These are phyloP conservation scores for Dione vanillae DNA, from an alignment of 2,888 invertebrate genomes.

Conservation along the genomic window DNA sequence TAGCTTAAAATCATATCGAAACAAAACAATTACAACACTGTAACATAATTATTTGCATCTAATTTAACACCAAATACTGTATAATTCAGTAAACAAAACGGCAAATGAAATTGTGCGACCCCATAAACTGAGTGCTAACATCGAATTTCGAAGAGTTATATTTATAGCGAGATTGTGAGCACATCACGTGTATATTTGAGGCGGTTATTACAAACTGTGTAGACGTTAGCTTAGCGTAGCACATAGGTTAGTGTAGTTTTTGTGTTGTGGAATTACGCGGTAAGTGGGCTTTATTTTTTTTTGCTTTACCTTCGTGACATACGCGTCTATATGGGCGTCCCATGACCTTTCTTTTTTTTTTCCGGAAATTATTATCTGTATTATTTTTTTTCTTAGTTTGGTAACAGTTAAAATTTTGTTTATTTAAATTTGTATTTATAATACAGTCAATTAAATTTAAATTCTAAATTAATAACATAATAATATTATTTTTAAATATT, in stretches of 20 bases:
- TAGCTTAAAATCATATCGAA: too few species aligned
- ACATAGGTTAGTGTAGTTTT: slow-evolving; percentile 37
- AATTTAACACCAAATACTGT: neutral
- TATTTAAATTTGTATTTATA: too few species aligned
- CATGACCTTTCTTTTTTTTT: neutral
- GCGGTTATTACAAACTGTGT: slow-evolving; percentile 53
- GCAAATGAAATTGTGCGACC: slow-evolving; percentile 33
- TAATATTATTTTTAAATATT: too few species aligned
- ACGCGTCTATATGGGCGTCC: neutral
- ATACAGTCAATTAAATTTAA: too few species aligned
- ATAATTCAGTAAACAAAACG: neutral
- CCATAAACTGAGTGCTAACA: slow-evolving; percentile 47
- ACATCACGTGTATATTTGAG: slow-evolving; percentile 50
- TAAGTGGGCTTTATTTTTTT: slow-evolving; percentile 33
- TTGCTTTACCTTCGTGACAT: neutral
- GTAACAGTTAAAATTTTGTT: too few species aligned
- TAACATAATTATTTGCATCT: too few species aligned
- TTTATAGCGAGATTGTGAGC: slow-evolving; percentile 50
- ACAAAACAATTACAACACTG: too few species aligned
- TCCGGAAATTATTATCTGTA: neutral
- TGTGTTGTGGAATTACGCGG: slow-evolving; percentile 43
- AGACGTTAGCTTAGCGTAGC: slow-evolving; percentile 49
- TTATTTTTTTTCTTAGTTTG: too few species aligned
- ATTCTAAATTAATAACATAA: too few species aligned
- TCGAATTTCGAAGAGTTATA: slow-evolving; percentile 48